Base-by-base conservation (phyloP, 2,888 invertebrate genomes). In the Ganaspis brasiliensis region DNA sequence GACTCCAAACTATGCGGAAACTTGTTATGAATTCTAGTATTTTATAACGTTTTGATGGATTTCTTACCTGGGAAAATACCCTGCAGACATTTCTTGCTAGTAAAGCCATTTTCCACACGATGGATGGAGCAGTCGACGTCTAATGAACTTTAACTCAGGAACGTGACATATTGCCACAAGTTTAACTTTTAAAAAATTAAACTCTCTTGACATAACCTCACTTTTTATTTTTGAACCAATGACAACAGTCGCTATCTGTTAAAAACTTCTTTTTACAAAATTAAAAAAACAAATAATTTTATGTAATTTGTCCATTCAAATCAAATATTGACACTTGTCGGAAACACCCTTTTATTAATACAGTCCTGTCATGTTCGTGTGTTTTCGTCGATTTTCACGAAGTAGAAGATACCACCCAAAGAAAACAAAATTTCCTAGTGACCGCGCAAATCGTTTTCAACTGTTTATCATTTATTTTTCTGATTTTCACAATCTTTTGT, bases 31-130 rank as follows among this genome's bases (percentile, higher is more conserved):
- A 26, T 67, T 2, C 14, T n/a, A 9, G 19, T 16, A n/a, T 45
- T 21, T 45, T 1, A 21, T 8, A 24, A 24, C n/a, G 19, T 45
- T 67, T 67, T 14, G n/a, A 45, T 24, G 12, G n/a, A 24, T 67
- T 49, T 31, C 14, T 76, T 77, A 81, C 81, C 79, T 81, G 81
- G 31, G 77, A 77, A 75, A 81, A 77, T 73, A 76, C 67, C 56
- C 67, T 71, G 74, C 79, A 81, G 77, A 81, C 79, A 67, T 81
- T 81, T 67, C 81, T 77, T 61, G 75, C 81, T 73, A 81, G 49
- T 72, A 81, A 49, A 77, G 81, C 81, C 81, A 81, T 81, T 77
- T 81, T 81, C 72, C 73, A 83, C 82, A 75, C n/a, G 82, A 77
- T 78, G 70, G 83, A 52, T 77, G 37, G 16, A 67, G 63, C 63